Evolutionary conservation across 2,113 vertebrate species (phyloP), one percentile per base, ranked within the genome.

Genomic region (Uropsilus gracilis): DNA sequence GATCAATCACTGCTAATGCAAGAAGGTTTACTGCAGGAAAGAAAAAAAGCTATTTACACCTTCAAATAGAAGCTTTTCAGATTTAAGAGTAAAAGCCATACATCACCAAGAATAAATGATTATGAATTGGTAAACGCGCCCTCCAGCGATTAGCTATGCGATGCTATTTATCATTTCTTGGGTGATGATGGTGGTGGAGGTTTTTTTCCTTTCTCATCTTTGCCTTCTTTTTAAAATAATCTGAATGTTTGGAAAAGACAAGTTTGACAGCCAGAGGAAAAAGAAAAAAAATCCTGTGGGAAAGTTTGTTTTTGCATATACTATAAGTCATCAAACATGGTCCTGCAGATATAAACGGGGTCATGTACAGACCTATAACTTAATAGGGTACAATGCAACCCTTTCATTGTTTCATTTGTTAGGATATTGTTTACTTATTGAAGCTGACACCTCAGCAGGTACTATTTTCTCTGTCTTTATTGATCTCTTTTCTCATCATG

Each of bases 21-120:
- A 97, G 97, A 98, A 98, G 98, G 98, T 98, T 99, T 99, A 98
- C 98, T 98, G 97, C 98, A 97, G 98, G 96, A 97, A 83, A 85
- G 96, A 92, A 91, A 66, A 94, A 98, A 98, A 97, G 98, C 98
- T 98, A 98, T 98, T 98, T 98, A 99, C 98, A 99, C 98, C 98
- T 99, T 98, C 98, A 98, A 98, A 99, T 98, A 98, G 98, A 98
- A 98, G 98, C 98, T 98, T 98, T 98, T 98, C 98, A 99, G 98
- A 98, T 99, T 98, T 98, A 98, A 98, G 98, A 98, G 98, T 98
- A 98, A 98, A 98, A 98, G 97, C 98, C 98, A 99, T 99, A 99
- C 98, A 99, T 99, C 99, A 99, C 98, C 98, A 98, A 98, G 98
- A 98, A 99, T 98, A 98, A 99, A 99, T 98, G 98, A 98, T 99